Evolutionary conservation across 2,113 vertebrate genomes (phyloP), one percentile per base, ranked within the genome.

Genomic region (Thinocorus orbignyianus): DNA sequence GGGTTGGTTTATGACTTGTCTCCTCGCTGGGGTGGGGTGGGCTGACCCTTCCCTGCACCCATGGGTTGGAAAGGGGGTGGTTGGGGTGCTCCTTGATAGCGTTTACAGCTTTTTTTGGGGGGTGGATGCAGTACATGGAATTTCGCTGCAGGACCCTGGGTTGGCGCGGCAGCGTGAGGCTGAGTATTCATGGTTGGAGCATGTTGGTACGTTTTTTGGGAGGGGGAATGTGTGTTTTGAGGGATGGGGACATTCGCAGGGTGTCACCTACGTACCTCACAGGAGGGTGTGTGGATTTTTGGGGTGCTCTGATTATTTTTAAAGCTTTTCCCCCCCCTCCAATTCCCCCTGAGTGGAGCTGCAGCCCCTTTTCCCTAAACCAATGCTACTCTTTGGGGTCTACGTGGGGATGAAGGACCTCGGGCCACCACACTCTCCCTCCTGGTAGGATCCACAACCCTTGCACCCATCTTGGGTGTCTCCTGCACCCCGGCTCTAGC

Each of bases 341-440:
- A 4, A 0, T 70, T 82, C 57, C 19, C 46, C 35, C 33, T 1
- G 4, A 57, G 48, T 0, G 0, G 8, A 20, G 31, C 16, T 73
- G 72, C 33, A 80, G 2, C 39, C 17, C 16, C 33, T 5, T 5
- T 30, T 80, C 11, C 52, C 42, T 8, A 2, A 6, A 13, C 1
- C 0, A 2, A 20, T 12, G 39, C 26, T 10, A 23, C 11, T 31
- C 4, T 58, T 49, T 33, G 16, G 44, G 41, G 19, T 24, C 62
- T 51, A 23, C 10, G 0, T 0, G 19, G n/a, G 42, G 3, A 11
- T 10, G n/a, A 44, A 5, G 65, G 46, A 58, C 6, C 12, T 52
- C 0, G 0, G 65, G 60, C 2, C 1, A 1, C 16, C 0, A 0
- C 23, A 1, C 1, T 0, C 8, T 71, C 20, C 7, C 13, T 93